Evolutionary conservation across 2,797 vertebrate genomes (phyloP).

Genomic region (Malurus leucopterus): DNA sequence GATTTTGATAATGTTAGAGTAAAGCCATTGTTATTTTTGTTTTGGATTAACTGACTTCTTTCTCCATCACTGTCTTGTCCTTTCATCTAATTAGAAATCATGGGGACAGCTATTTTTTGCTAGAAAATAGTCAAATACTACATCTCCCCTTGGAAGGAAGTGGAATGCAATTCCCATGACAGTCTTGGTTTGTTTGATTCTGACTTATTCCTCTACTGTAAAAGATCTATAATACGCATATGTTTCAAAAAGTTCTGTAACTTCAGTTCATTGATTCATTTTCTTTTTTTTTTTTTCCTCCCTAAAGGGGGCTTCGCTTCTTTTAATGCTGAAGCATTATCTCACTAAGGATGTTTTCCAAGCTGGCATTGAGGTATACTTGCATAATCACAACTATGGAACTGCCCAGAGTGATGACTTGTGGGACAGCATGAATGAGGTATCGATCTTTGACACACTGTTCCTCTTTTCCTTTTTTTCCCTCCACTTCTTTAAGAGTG

Average conservation of each 20-base stretch:
- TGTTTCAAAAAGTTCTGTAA: neutral
- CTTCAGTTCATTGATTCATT: neutral
- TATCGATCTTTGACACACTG: conserved; percentile 34
- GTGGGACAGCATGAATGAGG: conserved; percentile 91
- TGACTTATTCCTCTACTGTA: neutral
- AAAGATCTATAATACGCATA: neutral
- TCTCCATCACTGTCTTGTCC: neutral
- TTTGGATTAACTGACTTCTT: neutral
- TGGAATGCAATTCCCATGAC: neutral
- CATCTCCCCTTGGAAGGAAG: neutral
- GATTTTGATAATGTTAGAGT: neutral
- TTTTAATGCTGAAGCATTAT: conserved; percentile 88
- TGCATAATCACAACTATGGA: conserved; percentile 75
- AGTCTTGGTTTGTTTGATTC: neutral
- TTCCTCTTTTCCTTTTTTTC: neutral
- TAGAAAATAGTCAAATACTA: neutral
- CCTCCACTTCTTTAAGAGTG: neutral
- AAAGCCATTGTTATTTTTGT: neutral
- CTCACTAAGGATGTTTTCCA: conserved; percentile 83
- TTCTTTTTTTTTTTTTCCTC: neutral
- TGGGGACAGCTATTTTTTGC: neutral
- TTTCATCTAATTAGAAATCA: neutral
- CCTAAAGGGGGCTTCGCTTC: conserved; percentile 87
- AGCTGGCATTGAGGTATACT: conserved; percentile 83
- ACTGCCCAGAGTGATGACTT: conserved; percentile 85